A percentile compares a stretch with the other conserved stretches of the same genome.
Evolutionary conservation across 92 coral and sea anemone genomes (phyloP).

Genomic region (Parazoanthus swiftii): DNA sequence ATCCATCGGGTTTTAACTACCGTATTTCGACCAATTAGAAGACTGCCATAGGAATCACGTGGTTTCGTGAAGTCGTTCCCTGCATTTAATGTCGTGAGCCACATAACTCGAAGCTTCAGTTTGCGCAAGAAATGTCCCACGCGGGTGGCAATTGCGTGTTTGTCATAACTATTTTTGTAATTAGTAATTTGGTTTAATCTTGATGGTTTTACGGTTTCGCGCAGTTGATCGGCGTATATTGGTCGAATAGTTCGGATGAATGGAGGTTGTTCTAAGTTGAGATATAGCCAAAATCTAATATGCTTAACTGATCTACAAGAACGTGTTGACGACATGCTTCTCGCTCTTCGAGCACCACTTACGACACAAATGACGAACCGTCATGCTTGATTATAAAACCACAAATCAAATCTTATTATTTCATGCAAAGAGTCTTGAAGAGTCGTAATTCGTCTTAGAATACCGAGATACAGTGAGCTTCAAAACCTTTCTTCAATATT

Average conservation of each 20-base stretch:
- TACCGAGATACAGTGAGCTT: not conserved
- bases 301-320: not conserved
- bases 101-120: not conserved
- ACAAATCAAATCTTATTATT: not conserved
- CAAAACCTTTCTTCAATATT: constrained; percentile 6
- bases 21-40: constrained; percentile 10
- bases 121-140: not conserved
- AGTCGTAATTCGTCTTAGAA: not conserved
- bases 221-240: not conserved
- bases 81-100: not conserved
- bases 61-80: not conserved
- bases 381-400: not conserved
- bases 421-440: not conserved
- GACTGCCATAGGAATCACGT: not conserved
- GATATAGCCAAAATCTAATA: not conserved
- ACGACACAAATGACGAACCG: not conserved
- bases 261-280: not conserved
- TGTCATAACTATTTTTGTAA: constrained; percentile 7
- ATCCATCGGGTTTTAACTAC: not conserved
- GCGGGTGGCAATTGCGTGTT: constrained; percentile 9
- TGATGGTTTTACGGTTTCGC: not conserved
- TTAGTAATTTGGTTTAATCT: constrained; percentile 7
- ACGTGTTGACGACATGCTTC: constrained; percentile 39
- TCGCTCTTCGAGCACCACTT: constrained; percentile 7
- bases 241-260: not conserved